Evolutionary conservation across 2,888 invertebrate species (phyloP), one percentile per base, ranked within the genome.

Genomic region (Heliconius erato): DNA sequence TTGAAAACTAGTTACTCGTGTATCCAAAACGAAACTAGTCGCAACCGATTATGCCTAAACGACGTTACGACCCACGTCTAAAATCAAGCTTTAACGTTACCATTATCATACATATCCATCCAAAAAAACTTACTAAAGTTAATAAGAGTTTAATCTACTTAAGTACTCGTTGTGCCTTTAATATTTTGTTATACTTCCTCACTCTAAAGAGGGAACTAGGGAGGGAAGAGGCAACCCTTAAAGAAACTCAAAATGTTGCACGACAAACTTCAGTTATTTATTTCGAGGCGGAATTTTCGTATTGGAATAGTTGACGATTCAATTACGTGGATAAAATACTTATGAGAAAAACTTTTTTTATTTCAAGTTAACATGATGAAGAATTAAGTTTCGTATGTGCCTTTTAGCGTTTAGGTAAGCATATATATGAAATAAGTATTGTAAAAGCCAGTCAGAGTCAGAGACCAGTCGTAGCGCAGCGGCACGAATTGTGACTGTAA

Each of bases 231-330:
- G 40, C 40, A 40, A 69, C 76, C 69, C 59, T 77, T 71, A 59
- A 54, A 79, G 79, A 74, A 54, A 69, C 74, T 74, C 54, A 68
- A 84, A 82, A 28, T 40, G 26, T 74, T 49, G 16, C 54, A 35
- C 79, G 76, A 71, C 65, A 82, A 82, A 82, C 69, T 82, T 82
- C 76, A 81, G 68, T 79, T 83, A 86, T 87, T 86, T 86, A 87
- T 86, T 85, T 85, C 82, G 84, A 71, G 74, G 84, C 87, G 87
- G 91, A 91, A 91, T 89, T 85, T 86, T 84, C 81, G 85, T 85
- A 91, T 92, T 90, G 91, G 86, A 91, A 92, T 91, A 91, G 91
- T 91, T 91, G 32, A 80, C 85, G 85, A 87, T 88, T 82, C 76
- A 82, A 84, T 82, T 85, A 71, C 78, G 44, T 63, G 74, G 76